Evolutionary conservation across 1,140 invertebrate species (phyloP).

Genomic region (Armadillidium nasatum): DNA sequence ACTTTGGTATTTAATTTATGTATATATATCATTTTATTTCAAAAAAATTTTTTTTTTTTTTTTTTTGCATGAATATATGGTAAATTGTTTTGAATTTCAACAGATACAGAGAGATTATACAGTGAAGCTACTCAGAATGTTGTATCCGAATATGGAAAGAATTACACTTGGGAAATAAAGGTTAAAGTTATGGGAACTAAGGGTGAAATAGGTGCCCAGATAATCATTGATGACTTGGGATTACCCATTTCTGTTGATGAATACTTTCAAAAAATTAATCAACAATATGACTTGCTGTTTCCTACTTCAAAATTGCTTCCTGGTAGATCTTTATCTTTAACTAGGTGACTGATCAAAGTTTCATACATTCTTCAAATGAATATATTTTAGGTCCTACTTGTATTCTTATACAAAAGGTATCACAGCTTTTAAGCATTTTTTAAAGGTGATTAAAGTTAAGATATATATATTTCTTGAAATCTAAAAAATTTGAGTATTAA

Average conservation of each 20-base stretch:
- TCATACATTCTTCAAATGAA: neutral
- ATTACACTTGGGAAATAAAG: conserved; percentile 18
- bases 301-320: conserved; percentile 48
- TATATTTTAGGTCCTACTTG: neutral
- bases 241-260: conserved; percentile 52
- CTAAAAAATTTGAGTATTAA: neutral
- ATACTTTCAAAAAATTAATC: conserved; percentile 48
- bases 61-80: too few species aligned
- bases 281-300: conserved; percentile 50
- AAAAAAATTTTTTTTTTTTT: too few species aligned
- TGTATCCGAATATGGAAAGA: neutral
- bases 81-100: neutral
- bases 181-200: conserved; percentile 14
- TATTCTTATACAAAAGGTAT: neutral
- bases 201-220: neutral
- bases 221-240: conserved; percentile 1
- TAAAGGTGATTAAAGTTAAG: too few species aligned
- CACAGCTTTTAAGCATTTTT: too few species aligned
- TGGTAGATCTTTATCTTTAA: conserved; percentile 56
- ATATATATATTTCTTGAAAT: neutral
- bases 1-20: too few species aligned
- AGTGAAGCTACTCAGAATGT: neutral
- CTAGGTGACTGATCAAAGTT: neutral
- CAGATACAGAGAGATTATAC: conserved; percentile 17
- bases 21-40: too few species aligned